phyloP scores from a whole-genome alignment of 2,888 invertebrate genomes.

The Dexiosoma caninum region DNA sequence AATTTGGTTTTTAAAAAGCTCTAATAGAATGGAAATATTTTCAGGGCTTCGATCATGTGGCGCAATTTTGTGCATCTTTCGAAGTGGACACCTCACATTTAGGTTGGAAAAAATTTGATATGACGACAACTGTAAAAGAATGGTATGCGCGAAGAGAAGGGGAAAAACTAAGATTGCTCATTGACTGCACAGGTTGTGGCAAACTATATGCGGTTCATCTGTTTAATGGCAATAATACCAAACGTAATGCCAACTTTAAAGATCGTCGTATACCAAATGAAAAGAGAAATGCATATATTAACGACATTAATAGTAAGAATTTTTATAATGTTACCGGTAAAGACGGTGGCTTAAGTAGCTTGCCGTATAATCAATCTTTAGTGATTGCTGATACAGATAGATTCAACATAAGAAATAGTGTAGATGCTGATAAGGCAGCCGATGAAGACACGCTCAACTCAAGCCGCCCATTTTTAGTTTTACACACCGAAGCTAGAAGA shows the following conservation, averaged over 20 bases:
- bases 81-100: constrained; percentile 82
- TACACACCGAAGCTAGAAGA: constrained; percentile 85
- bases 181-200: constrained; percentile 91
- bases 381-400: constrained; percentile 54
- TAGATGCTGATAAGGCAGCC: constrained; percentile 38
- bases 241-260: background rate
- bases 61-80: constrained; percentile 80
- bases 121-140: constrained; percentile 86
- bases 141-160: constrained; percentile 81
- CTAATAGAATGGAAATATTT: constrained; percentile 1
- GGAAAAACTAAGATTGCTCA: constrained; percentile 85
- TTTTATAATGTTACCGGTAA: constrained; percentile 9
- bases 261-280: constrained; percentile 4
- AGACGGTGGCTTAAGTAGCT: background rate
- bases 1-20: background rate
- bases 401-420: background rate
- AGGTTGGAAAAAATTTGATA: constrained; percentile 93
- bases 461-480: constrained; percentile 89
- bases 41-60: constrained; percentile 81
- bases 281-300: background rate
- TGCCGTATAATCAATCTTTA: constrained; percentile 63
- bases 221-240: constrained; percentile 69
- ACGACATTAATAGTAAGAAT: constrained; percentile 14
- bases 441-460: constrained; percentile 78
- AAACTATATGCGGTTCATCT: constrained; percentile 85